Base-by-base conservation (phyloP, 2,888 invertebrate genomes). In the Papilio demoleus region DNA sequence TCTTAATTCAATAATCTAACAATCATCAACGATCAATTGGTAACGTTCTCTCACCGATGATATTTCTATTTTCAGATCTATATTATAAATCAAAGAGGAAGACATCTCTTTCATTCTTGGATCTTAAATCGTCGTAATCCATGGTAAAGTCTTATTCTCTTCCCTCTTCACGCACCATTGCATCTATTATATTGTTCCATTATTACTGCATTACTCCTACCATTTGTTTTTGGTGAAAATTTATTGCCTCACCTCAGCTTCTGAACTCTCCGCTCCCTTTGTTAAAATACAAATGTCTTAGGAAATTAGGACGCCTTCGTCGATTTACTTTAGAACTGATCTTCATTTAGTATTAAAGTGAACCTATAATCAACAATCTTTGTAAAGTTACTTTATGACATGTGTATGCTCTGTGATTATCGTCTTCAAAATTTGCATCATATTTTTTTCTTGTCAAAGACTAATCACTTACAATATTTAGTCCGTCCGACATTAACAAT, bases 181-280 rank as follows among this genome's bases (percentile, higher is more conserved):
- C 59, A 59, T 60, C 36, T n/a, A 47, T 34, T 53, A 27, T 50
- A 24, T 27, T 47, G n/a, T 24, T 22, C 27, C 27, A 22, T 27
- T 27, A 62, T 62, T 27, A 45, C 27, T 62, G 42, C 45, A 45
- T 62, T 62, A 62, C 27, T 8, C 45, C 42, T 45, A 17, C 31
- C 61, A 62, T 62, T 62, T 62, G 61, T 62, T 62, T 45, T 45
- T 45, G 61, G 31, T 12, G 31, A 17, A 62, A 62, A 62, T 62
- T 31, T 27, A 45, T 45, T 27, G 14, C 17, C 17, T 19, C 45
- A 27, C 31, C 31, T 62, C 45, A 12, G 31, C 14, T 38, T 14
- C 40, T 17, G 31, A 3, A 11, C 31, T 31, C 4, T 31, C n/a
- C 9, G n/a, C 31, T 38, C 19, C 27, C 4, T 22, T 1, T 61